Evolutionary conservation across 2,888 invertebrate genomes (phyloP), one percentile per base, ranked within the genome.

Genomic region (Drosophila hamatofila): DNA sequence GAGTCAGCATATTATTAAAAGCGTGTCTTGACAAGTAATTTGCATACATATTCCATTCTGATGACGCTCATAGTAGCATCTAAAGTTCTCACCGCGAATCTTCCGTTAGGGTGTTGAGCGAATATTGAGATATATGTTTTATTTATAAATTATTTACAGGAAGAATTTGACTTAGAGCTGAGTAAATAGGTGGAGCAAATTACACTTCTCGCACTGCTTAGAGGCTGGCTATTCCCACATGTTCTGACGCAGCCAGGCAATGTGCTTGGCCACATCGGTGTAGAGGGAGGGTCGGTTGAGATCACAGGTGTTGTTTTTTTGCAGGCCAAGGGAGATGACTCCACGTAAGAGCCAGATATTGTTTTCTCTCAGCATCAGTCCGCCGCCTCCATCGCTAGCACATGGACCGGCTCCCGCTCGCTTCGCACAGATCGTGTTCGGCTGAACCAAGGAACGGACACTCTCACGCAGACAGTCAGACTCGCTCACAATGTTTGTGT

Each of bases 271-370:
- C 27, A 94, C 91, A 82, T 96, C 96, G 0, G 94, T 95, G 83
- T 95, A 96, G 12, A 96, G 94, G 1, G 95, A 92, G 78, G 94
- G 96, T 77, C 95, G 94, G 35, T 93, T 90, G 0, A 95, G 93
- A 86, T 96, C 94, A 83, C 96, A 96, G 57, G 86, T 92, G 57
- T 93, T 92, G 23, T 58, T 49, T 37, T 68, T 64, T 0, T 14
- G 12, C 25, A 72, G 72, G 0, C 94, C 93, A 7, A 93, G 92
- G 0, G 94, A 94, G 4, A 94, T 93, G 35, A 94, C 89, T 2
- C 94, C 94, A 44, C 94, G 90, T n/a, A 94, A 78, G 41, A 89
- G 75, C 93, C 94, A 94, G 39, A 90, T 86, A 9, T 91, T 91
- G 41, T 91, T 90, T 49, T 85, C 89, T 33, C 88, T 85, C 48